A percentile compares a stretch with the other conserved stretches of the same genome.
phyloP scores from a whole-genome alignment of 1,140 invertebrate species.

The Eriocheir sinensis region DNA sequence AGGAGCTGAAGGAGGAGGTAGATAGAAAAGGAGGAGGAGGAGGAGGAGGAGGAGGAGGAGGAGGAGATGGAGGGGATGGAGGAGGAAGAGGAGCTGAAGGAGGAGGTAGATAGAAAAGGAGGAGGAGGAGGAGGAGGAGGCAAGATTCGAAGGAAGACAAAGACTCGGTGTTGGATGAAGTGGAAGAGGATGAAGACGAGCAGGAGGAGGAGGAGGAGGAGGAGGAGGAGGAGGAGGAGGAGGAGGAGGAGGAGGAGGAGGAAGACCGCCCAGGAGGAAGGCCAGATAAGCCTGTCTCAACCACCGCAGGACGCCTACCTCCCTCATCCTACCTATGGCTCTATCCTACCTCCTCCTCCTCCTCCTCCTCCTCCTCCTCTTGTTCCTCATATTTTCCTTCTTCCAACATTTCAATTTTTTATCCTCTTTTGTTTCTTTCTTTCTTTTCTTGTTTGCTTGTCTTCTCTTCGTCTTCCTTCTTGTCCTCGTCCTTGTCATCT shows the following conservation, averaged over 20 bases:
- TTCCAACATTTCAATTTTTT: too few relatives aligned
- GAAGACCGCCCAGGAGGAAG: neutral
- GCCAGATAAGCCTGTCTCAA: neutral
- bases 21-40: constrained; percentile 38
- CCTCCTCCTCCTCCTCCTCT: neutral
- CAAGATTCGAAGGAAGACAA: too few relatives aligned
- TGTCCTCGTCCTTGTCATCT: neutral
- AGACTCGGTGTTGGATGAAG: too few relatives aligned
- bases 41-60: neutral
- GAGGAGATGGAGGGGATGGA: neutral
- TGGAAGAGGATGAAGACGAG: neutral
- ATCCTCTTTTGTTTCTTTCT: too few relatives aligned
- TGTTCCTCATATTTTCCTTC: neutral
- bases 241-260: constrained; percentile 37
- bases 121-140: too few relatives aligned
- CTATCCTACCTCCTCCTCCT: neutral
- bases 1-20: neutral
- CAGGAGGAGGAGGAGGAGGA: neutral
- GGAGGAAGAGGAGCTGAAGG: neutral
- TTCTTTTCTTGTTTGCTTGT: neutral
- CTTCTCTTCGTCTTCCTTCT: too few relatives aligned
- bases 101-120: neutral
- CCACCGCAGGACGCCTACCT: neutral
- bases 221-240: constrained; percentile 17
- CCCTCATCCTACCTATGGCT: neutral